Base-by-base conservation (phyloP, 2,888 invertebrate species). In the Galerucella calmariensis region DNA sequence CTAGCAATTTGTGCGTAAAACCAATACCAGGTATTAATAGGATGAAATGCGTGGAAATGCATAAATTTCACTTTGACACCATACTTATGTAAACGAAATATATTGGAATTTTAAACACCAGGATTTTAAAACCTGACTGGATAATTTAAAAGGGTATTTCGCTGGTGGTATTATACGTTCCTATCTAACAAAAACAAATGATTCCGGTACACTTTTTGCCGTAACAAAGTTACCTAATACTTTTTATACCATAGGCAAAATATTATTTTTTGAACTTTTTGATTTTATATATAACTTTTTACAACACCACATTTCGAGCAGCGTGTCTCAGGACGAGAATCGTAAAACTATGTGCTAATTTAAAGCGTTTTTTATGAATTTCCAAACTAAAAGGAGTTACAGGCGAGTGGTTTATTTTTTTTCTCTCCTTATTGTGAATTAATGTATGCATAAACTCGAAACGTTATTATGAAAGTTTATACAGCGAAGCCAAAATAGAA, bases 51-150 rank as follows among this genome's bases (percentile, higher is more conserved):
- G 73, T 67, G 77, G 73, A 73, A 78, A 78, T 76, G 72, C 75
- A 75, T 76, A 77, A 78, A 76, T 77, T 78, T 75, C 67, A 74
- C 72, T 74, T 74, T 78, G 78, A 75, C 76, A 76, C 76, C 71
- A 74, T 74, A 75, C 75, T 75, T 75, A 73, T 69, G 72, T 73
- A 67, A 73, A 67, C 77, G 75, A 76, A 71, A 77, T 78, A 72
- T 75, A 77, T 74, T 70, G 74, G 75, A 70, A 78, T 74, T 77
- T 75, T 65, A 75, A 73, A 74, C 67, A 74, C 75, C 71, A 71
- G 75, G 75, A 76, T 77, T 76, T 76, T 69, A 69, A 73, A 74
- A 69, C 61, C 61, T 67, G 75, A 74, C 62, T 63, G 67, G 48
- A 51, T 71, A 71, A 66, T 69, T 59, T 69, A n/a, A 70, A 41